phyloP scores from a whole-genome alignment of 2,797 vertebrate genomes.

The Saxicola maurus region DNA sequence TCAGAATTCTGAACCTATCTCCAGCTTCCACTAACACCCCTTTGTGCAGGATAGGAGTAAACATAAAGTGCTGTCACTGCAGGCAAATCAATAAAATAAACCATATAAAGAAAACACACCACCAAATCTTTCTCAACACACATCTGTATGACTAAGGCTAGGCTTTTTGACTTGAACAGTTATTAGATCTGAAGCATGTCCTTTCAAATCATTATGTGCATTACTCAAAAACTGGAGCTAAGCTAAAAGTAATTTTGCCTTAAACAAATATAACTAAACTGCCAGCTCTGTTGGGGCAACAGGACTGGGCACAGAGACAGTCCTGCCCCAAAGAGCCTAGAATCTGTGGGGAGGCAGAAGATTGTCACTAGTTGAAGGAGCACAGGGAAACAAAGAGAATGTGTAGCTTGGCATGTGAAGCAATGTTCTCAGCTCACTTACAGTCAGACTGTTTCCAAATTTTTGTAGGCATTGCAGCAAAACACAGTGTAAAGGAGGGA shows the following conservation, averaged over 20 bases:
- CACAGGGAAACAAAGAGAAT: neutral
- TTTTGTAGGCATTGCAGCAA: conserved; percentile 41
- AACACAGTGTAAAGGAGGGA: neutral
- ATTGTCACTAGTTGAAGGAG: neutral
- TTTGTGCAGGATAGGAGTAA: neutral
- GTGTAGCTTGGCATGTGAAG: neutral
- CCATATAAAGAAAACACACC: neutral
- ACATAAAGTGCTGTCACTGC: neutral
- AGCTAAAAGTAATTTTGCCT: neutral
- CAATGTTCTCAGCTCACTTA: neutral
- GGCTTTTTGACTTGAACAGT: neutral
- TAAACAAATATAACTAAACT: neutral
- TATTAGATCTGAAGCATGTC: neutral
- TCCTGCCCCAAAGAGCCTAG: neutral
- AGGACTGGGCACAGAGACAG: neutral
- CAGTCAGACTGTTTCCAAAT: conserved; percentile 15
- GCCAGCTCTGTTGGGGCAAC: neutral
- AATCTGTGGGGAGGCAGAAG: neutral
- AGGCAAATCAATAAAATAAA: neutral
- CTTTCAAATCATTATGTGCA: neutral
- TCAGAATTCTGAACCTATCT: neutral
- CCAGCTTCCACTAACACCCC: neutral
- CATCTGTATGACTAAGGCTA: neutral
- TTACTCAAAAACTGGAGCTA: neutral
- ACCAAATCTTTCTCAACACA: neutral